Evolutionary conservation across 1,140 invertebrate genomes (phyloP).

Genomic region (Macrobrachium rosenbergii): DNA sequence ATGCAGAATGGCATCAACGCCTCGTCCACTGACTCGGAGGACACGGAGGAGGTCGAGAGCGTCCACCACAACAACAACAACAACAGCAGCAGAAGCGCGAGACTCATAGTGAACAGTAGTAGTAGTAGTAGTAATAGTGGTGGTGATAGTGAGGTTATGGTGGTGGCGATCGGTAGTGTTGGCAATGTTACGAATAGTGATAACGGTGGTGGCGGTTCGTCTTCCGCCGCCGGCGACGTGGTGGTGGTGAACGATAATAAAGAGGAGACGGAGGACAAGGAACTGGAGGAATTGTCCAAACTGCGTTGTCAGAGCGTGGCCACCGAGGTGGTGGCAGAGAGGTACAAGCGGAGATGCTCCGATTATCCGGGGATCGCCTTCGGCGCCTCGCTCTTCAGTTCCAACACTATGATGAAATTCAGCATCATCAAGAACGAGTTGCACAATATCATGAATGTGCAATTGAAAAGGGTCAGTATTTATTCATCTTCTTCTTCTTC

Average conservation of each 20-base stretch:
- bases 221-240: slow-evolving; percentile 38
- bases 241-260: slow-evolving; percentile 15
- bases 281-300: slow-evolving; percentile 76
- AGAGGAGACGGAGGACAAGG: slow-evolving; percentile 52
- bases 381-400: slow-evolving; percentile 92
- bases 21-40: slow-evolving; percentile 57
- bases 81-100: slow-evolving; percentile 29
- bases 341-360: slow-evolving; percentile 84
- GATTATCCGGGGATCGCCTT: slow-evolving; percentile 94
- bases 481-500: slow-evolving; percentile 1
- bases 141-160: too few relatives aligned
- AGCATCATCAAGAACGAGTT: slow-evolving; percentile 96
- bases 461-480: slow-evolving; percentile 93
- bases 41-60: slow-evolving; percentile 53
- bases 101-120: slow-evolving; percentile 43
- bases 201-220: slow-evolving; percentile 36
- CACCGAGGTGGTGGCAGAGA: slow-evolving; percentile 87
- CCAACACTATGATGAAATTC: slow-evolving; percentile 98
- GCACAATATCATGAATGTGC: slow-evolving; percentile 96
- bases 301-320: slow-evolving; percentile 88
- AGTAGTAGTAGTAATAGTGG: slow-evolving; percentile 16
- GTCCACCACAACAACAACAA: slow-evolving; percentile 8
- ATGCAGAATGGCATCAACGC: slow-evolving; percentile 53
- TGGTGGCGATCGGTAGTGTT: slow-evolving; percentile 34
- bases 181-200: slow-evolving; percentile 43